A percentile compares a stretch with the other conserved stretches of the same genome.
phyloP scores from a whole-genome alignment of 2,113 vertebrate species.

The Megaleporinus macrocephalus region DNA sequence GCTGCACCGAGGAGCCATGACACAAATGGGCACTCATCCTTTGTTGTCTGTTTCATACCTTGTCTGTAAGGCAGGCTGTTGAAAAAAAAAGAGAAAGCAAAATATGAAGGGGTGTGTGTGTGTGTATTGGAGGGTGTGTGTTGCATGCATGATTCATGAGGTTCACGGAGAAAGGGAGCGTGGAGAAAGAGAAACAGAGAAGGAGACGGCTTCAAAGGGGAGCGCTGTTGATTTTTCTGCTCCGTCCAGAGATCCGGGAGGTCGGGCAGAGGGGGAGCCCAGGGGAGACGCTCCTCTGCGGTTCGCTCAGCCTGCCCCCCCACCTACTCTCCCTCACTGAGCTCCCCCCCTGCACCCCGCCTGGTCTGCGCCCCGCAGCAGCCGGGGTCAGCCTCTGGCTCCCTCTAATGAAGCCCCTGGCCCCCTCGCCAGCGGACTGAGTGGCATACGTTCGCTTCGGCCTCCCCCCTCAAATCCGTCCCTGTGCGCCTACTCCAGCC shows the following conservation, averaged over 20 bases:
- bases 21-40: constrained; percentile 64
- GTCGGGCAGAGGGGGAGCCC: constrained; percentile 71
- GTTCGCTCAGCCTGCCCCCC: constrained; percentile 45
- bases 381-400: constrained; percentile 74
- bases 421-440: constrained; percentile 63
- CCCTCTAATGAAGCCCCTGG: constrained; percentile 65
- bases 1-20: constrained; percentile 62
- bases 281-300: constrained; percentile 65
- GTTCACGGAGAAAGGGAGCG: constrained; percentile 74
- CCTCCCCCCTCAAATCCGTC: constrained; percentile 39
- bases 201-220: constrained; percentile 77
- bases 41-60: constrained; percentile 64
- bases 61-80: constrained; percentile 52
- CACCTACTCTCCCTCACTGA: constrained; percentile 16
- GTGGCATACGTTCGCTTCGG: constrained; percentile 53
- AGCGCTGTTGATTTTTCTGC: constrained; percentile 75
- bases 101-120: constrained; percentile 44
- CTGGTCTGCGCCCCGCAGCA: constrained; percentile 67
- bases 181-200: constrained; percentile 66
- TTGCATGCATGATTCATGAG: constrained; percentile 84
- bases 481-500: constrained; percentile 17
- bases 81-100: constrained; percentile 27
- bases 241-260: constrained; percentile 76
- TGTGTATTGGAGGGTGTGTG: constrained; percentile 61
- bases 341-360: constrained; percentile 48